Base-by-base conservation (phyloP, 1,140 invertebrate species). In the Hyposmocoma kahamanoa region DNA sequence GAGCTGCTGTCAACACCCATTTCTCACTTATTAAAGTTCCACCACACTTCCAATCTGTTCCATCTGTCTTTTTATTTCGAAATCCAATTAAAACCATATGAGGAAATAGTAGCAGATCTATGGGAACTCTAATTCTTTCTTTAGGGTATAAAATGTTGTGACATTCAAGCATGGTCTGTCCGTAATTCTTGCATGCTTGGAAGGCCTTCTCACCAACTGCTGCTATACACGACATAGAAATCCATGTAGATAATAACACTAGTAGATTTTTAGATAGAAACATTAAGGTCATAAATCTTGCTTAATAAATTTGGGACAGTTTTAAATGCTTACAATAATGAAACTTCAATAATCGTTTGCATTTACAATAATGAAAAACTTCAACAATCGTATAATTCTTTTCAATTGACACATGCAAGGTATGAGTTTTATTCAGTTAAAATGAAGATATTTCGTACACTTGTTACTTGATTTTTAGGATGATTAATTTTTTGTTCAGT, bases 1-100 rank as follows among this genome's bases (percentile, higher is more conserved):
- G 90, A 22, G 88, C 90, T 11, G 89, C 89, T 15, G 89, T 90
- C 24, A 90, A 48, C 17, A 90, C 73, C 87, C 87, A 90, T 30
- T 73, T 62, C 15, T 86, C 64, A 18, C 85, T 86, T 30, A 90
- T 87, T 20, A 90, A 54, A 8, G 85, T 87, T 8, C 88, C 89
- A 50, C 88, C 89, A 59, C 90, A 90, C 42, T 81, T 76, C 77
- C 78, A 84, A 1, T 42, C 19, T 0, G 67, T 70, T 21, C 44
- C 15, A 2, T 70, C 47, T 5, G 50, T 22, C 1, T 19, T 8
- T 1, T 55, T 39, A 17, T 61, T 70, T 9, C 47, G 43, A 22
- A 79, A 81, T 2, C 81, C 81, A 20, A 84, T 79, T 3, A 84
- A 43, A 2, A 78, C 73, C 81, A 84, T 84, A 22, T 84, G 81